These are phyloP conservation scores for Limnephilus lunatus DNA, from an alignment of 2,888 invertebrate genomes.

Conservation along the genomic window DNA sequence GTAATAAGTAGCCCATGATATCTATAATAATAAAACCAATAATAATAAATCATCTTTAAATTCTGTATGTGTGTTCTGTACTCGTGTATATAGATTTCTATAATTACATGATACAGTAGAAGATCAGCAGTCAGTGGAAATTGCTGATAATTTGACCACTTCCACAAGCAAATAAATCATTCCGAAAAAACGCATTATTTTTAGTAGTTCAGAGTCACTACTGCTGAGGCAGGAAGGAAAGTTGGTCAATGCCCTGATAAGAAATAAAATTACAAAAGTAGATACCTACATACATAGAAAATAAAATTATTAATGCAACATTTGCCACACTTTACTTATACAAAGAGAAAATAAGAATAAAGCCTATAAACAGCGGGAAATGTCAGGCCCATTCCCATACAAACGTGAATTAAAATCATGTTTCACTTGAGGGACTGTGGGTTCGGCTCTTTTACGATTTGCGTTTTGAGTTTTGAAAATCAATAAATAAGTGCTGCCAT, in stretches of 20 bases:
- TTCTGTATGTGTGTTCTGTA: too few species aligned
- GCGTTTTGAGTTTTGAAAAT: too few species aligned
- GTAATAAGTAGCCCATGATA: not conserved
- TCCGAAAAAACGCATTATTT: not conserved
- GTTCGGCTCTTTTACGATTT: too few species aligned
- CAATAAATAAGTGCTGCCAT: not conserved
- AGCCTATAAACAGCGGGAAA: not conserved
- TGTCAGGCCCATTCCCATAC: too few species aligned
- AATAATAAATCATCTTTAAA: not conserved
- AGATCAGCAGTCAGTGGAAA: not conserved
- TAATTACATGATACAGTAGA: not conserved
- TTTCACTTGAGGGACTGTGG: too few species aligned
- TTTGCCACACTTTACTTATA: not conserved
- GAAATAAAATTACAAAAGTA: not conserved
- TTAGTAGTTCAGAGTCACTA: not conserved
- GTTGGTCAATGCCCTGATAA: not conserved
- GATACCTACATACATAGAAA: not conserved
- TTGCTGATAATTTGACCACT: not conserved
- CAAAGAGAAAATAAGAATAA: not conserved
- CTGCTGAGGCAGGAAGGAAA: not conserved
- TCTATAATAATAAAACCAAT: not conserved
- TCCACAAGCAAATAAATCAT: not conserved
- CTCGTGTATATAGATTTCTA: not conserved
- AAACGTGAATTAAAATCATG: too few species aligned
- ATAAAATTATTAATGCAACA: not conserved